phyloP scores from a whole-genome alignment of 2,797 vertebrate genomes.

The Gallinago solitaria region DNA sequence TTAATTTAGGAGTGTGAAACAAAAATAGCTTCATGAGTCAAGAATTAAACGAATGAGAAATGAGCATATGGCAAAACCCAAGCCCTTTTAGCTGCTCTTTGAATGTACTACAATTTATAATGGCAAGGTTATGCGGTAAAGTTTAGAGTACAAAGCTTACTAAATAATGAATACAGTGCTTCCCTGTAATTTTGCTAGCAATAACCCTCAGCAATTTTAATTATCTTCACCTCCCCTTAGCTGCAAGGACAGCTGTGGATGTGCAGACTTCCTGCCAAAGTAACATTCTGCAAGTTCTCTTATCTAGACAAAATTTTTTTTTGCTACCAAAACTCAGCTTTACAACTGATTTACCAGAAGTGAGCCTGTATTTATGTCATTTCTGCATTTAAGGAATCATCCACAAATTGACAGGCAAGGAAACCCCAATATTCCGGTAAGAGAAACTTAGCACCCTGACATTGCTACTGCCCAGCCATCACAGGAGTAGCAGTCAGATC shows the following conservation, averaged over 20 bases:
- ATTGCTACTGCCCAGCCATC: too few species aligned
- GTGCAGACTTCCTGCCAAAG: not conserved
- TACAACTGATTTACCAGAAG: not conserved
- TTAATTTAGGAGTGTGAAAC: slow-evolving; percentile 45
- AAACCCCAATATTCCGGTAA: not conserved
- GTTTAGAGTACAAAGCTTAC: slow-evolving; percentile 25
- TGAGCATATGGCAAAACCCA: not conserved
- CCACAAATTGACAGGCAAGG: too few species aligned
- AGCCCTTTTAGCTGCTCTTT: slow-evolving; percentile 27
- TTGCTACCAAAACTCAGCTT: not conserved
- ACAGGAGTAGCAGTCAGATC: not conserved
- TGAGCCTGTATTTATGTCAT: not conserved
- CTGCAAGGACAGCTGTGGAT: not conserved
- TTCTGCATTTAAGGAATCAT: not conserved
- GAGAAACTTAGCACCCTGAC: not conserved
- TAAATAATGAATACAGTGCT: slow-evolving; percentile 40
- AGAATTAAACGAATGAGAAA: slow-evolving; percentile 46
- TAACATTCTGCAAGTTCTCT: not conserved
- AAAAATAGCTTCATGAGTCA: slow-evolving; percentile 39
- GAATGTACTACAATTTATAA: slow-evolving; percentile 5
- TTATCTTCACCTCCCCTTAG: slow-evolving; percentile 40
- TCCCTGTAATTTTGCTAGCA: slow-evolving; percentile 31
- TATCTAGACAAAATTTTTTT: not conserved
- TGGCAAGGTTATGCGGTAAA: not conserved
- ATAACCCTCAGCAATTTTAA: slow-evolving; percentile 31